phyloP scores from a whole-genome alignment of 2,888 invertebrate genomes.

The Parnassius apollo region DNA sequence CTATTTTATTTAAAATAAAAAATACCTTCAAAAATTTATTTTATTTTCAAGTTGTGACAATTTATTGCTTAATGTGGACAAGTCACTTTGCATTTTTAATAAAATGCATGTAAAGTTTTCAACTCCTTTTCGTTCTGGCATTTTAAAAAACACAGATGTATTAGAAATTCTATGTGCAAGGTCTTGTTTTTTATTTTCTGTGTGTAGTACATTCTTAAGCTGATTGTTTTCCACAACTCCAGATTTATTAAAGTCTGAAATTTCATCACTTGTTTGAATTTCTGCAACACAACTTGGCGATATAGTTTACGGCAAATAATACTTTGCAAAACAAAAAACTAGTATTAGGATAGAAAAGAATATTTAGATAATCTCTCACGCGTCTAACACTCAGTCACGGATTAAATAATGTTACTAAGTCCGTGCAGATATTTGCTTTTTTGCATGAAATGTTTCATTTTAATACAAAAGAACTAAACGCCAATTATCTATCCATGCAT shows the following conservation, averaged over 20 bases:
- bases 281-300: slow-evolving; percentile 5
- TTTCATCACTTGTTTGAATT: slow-evolving; percentile 1
- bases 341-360: too few relatives aligned
- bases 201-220: slow-evolving; percentile 29
- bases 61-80: slow-evolving; percentile 58
- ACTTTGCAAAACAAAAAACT: too few relatives aligned
- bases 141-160: slow-evolving; percentile 53
- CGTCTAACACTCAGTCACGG: too few relatives aligned
- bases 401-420: too few relatives aligned
- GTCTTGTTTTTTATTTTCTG: slow-evolving; percentile 53
- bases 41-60: slow-evolving; percentile 60
- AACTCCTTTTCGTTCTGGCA: slow-evolving; percentile 53
- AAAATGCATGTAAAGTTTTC: slow-evolving; percentile 64
- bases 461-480: too few relatives aligned
- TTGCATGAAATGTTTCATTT: too few relatives aligned
- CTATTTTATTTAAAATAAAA: slow-evolving; percentile 22
- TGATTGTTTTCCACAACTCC: slow-evolving; percentile 32
- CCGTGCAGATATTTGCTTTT: too few relatives aligned
- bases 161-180: slow-evolving; percentile 55
- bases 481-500: too few relatives aligned
- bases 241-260: neutral
- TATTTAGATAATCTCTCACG: too few relatives aligned
- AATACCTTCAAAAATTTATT: slow-evolving; percentile 34
- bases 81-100: slow-evolving; percentile 66
- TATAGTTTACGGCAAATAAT: too few relatives aligned